Base-by-base conservation (phyloP, 2,888 invertebrate species). In the Aelia acuminata region DNA sequence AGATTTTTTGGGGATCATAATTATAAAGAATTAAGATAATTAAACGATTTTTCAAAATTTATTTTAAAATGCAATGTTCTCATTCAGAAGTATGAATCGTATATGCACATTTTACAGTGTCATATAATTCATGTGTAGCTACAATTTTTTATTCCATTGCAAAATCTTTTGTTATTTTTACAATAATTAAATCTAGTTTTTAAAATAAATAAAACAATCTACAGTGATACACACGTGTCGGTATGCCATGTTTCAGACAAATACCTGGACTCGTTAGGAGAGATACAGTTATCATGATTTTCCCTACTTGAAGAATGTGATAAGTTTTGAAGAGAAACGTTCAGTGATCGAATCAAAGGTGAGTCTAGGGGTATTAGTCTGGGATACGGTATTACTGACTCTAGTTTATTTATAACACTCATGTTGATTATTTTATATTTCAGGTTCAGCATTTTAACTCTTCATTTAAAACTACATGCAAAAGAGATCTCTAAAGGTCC, bases 211-310 rank as follows among this genome's bases (percentile, higher is more conserved):
- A 43, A 43, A 43, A n/a, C 39, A 80, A 80, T 43, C n/a, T 43
- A 43, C 8, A 10, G 63, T 70, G 31, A 70, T 80, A 80, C 80
- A 80, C 3, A 43, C 8, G 80, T 80, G 80, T 80, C 80, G 80
- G 80, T 47, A 80, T 80, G 43, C 80, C 80, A 80, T 80, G 80
- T 80, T 80, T 80, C 80, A 80, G 80, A 80, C 80, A 80, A 80
- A 80, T 80, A 20, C 80, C 80, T 80, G n/a, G 80, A 80, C 80
- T 80, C 80, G 22, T 39, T 80, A 80, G 43, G 80, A 43, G 80
- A 43, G 43, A 80, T 80, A 80, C 39, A 80, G 80, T 80, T 80
- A n/a, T 11, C 39, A 80, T 80, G 80, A 43, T 80, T 43, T 80
- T 80, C 22, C 43, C 43, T 43, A n/a, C 80, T 80, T 80, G 80